Conservation (phyloP, 2,797 vertebrate species). For the Urophycis tenuis region DNA sequence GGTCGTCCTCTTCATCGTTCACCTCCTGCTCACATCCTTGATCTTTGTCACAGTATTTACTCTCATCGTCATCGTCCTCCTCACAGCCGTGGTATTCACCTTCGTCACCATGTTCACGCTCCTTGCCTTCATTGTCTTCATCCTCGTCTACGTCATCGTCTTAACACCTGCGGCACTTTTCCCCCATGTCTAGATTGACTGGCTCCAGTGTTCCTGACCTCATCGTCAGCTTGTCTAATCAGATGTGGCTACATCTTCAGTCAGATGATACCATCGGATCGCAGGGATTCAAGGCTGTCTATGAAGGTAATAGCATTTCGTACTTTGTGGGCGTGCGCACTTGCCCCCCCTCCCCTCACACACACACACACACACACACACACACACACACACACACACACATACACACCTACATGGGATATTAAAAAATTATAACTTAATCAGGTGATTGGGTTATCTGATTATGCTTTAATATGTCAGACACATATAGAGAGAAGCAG, state of each 20-base stretch:
- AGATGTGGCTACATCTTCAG: constrained; percentile 98
- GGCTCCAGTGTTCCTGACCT: constrained; percentile 95
- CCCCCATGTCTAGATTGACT: constrained; percentile 74
- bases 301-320: constrained; percentile 79
- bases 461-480: constrained; percentile 44
- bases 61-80: no score
- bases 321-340: background rate
- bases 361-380: background rate
- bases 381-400: constrained; percentile 10
- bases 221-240: constrained; percentile 95
- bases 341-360: background rate
- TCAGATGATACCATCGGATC: constrained; percentile 97
- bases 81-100: no score
- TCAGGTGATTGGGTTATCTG: constrained; percentile 45
- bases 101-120: no score
- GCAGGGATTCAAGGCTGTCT: constrained; percentile 92
- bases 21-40: no score
- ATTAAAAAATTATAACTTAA: constrained; percentile 46
- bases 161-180: constrained; percentile 10
- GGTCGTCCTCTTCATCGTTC: background rate
- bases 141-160: background rate
- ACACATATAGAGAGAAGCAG: constrained; percentile 9
- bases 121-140: background rate
- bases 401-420: constrained; percentile 19
- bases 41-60: no score